Conservation (phyloP, 2,888 invertebrate species). For the Harpalus rufipes region DNA sequence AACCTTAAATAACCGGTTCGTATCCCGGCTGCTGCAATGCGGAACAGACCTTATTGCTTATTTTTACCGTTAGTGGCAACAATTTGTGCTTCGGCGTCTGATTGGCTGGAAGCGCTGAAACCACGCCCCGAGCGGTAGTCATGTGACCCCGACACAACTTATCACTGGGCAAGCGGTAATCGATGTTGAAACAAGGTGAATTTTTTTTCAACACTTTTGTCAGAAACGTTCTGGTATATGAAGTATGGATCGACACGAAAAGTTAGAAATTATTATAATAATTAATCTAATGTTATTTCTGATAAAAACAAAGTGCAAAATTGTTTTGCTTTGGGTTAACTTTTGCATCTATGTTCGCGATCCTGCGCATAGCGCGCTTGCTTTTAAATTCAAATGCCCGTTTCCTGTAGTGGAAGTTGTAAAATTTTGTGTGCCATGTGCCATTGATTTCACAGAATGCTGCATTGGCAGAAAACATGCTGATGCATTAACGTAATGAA, state of each 20-base stretch:
- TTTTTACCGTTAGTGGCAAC: conserved; percentile 66
- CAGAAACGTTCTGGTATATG: conserved; percentile 24
- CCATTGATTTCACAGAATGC: conserved; percentile 27
- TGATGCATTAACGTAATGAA: background rate
- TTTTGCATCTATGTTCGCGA: background rate
- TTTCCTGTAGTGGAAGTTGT: conserved; percentile 13
- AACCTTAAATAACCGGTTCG: conserved; percentile 64
- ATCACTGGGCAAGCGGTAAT: conserved; percentile 61
- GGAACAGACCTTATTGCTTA: conserved; percentile 67
- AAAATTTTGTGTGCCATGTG: conserved; percentile 17
- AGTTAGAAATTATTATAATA: conserved; percentile 47
- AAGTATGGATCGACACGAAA: conserved; percentile 35
- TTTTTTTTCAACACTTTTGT: conserved; percentile 60
- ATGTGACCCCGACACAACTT: conserved; percentile 43
- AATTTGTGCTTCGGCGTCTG: conserved; percentile 14
- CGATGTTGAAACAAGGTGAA: conserved; percentile 60
- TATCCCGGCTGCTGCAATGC: conserved; percentile 66
- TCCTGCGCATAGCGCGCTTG: conserved; percentile 4
- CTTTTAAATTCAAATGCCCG: conserved; percentile 25
- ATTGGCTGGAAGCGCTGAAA: conserved; percentile 52
- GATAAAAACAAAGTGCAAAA: conserved; percentile 18
- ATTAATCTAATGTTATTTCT: conserved; percentile 44
- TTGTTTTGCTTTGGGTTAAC: background rate
- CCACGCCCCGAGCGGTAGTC: conserved; percentile 57
- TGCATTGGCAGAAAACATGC: conserved; percentile 4